Percentiles rank a stretch among this genome's conserved stretches.
Evolutionary conservation across 2,113 vertebrate genomes (phyloP).

Genomic region (Psephotus haematonotus): DNA sequence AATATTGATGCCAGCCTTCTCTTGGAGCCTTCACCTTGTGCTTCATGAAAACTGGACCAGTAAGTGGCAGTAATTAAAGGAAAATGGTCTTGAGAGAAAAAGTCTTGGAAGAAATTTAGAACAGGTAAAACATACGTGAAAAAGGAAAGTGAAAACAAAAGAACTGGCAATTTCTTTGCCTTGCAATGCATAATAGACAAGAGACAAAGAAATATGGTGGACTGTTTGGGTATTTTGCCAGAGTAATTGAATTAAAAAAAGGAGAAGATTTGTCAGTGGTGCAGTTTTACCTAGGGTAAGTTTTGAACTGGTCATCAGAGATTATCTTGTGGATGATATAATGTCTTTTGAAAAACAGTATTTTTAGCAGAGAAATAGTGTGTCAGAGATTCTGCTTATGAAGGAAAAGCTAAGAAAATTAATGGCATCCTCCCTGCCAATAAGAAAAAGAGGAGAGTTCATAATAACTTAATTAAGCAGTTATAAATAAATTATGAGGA

Average conservation of each 20-base stretch:
- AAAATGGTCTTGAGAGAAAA: neutral
- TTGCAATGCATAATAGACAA: neutral
- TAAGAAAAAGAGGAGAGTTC: neutral
- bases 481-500: slow-evolving; percentile 41
- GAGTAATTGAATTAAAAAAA: neutral
- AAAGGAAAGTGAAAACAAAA: neutral
- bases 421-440: slow-evolving; percentile 26
- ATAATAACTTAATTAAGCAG: slow-evolving; percentile 59
- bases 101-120: neutral
- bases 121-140: neutral
- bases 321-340: neutral
- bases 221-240: neutral
- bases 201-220: neutral
- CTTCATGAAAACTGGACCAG: neutral
- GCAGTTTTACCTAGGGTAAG: neutral
- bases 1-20: neutral
- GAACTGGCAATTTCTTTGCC: neutral
- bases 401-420: slow-evolving; percentile 34
- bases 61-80: neutral
- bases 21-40: neutral
- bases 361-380: neutral
- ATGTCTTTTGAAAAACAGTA: neutral
- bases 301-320: neutral
- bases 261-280: neutral
- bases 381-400: slow-evolving; percentile 15